Conservation (phyloP, 1,140 invertebrate species). For the Physella acuta region DNA sequence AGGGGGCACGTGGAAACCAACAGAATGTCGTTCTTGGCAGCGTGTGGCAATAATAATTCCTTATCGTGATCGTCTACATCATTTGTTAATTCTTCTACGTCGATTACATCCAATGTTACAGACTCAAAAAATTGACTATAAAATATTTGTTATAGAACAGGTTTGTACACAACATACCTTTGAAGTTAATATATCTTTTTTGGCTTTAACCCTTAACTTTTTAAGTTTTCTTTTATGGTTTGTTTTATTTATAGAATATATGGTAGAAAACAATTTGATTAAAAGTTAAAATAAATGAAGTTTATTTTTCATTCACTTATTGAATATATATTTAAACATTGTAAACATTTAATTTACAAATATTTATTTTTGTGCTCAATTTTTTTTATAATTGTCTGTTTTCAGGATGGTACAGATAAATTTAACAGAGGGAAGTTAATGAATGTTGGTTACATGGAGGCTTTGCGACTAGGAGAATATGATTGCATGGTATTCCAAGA, state of each 20-base stretch:
- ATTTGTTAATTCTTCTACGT: conserved; percentile 50
- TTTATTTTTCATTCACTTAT: no score
- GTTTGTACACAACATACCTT: no score
- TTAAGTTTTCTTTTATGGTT: no score
- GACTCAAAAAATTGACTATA: conserved; percentile 53
- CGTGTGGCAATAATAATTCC: conserved; percentile 60
- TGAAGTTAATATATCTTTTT: no score
- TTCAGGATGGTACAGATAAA: conserved; percentile 42
- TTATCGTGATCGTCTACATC: conserved; percentile 59
- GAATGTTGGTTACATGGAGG: conserved; percentile 56
- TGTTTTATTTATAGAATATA: no score
- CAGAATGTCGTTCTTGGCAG: conserved; percentile 72
- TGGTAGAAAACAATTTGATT: no score
- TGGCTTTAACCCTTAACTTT: no score
- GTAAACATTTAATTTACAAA: no score
- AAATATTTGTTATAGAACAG: conserved; percentile 57
- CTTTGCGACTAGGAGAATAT: conserved; percentile 44
- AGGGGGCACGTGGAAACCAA: conserved; percentile 76
- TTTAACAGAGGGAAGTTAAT: conserved; percentile 57
- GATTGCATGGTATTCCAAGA: conserved; percentile 59
- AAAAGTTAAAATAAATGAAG: no score
- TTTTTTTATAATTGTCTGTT: conserved; percentile 8
- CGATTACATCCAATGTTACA: conserved; percentile 54
- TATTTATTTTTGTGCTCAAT: no score
- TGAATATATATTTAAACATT: no score